Conservation (phyloP, 2,797 vertebrate species). For the Labroides dimidiatus region DNA sequence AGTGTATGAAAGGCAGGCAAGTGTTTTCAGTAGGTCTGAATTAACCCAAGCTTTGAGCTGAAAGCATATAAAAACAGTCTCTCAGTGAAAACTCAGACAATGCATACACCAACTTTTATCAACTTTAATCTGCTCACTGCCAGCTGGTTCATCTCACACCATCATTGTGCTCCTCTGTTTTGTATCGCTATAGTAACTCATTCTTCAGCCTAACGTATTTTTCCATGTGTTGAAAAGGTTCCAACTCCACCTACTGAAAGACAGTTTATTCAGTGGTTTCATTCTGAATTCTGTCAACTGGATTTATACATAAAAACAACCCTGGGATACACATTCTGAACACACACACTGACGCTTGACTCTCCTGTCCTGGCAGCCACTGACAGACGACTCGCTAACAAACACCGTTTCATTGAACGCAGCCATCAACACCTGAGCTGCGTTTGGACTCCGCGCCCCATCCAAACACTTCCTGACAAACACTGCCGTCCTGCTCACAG, state of each 20-base stretch:
- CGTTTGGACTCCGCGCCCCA: constrained; percentile 59
- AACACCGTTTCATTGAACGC: constrained; percentile 55
- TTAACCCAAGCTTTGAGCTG: constrained; percentile 8
- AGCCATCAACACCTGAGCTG: constrained; percentile 75
- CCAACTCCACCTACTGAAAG: too few relatives aligned
- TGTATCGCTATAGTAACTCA: not conserved
- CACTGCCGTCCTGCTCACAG: constrained; percentile 65
- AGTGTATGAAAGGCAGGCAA: constrained; percentile 15
- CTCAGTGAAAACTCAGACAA: not conserved
- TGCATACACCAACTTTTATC: not conserved
- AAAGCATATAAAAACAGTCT: not conserved
- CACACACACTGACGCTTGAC: not conserved
- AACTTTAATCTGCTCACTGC: not conserved
- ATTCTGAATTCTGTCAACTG: not conserved
- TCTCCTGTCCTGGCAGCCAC: constrained; percentile 48
- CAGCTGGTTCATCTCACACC: not conserved
- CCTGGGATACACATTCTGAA: not conserved
- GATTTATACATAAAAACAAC: constrained; percentile 2
- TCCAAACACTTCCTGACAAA: constrained; percentile 79
- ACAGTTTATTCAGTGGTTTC: not conserved
- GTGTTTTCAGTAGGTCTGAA: constrained; percentile 6
- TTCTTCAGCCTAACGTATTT: too few relatives aligned
- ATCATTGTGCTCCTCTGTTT: not conserved
- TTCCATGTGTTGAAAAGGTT: too few relatives aligned
- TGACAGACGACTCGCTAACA: constrained; percentile 66